Conservation (phyloP, 1,140 invertebrate species). For the Trichoplusia ni region DNA sequence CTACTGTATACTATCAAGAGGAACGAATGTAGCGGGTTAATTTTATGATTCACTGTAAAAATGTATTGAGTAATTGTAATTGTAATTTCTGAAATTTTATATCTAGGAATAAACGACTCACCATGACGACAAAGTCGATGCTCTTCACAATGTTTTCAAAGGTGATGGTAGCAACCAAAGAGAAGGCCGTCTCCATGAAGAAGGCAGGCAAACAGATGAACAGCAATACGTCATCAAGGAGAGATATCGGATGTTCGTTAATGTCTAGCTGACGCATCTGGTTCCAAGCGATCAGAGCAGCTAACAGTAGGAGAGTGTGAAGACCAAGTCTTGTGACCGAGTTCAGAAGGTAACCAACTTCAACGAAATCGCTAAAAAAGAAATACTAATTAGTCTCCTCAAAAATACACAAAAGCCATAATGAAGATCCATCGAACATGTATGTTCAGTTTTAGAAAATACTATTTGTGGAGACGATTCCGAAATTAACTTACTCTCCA, state of each 20-base stretch:
- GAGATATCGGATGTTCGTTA: constrained; percentile 84
- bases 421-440: too few species aligned
- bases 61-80: background rate
- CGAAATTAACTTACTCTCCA: constrained; percentile 63
- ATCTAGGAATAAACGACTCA: constrained; percentile 57
- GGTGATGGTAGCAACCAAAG: constrained; percentile 83
- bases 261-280: constrained; percentile 85
- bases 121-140: constrained; percentile 81
- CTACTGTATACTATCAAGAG: too few species aligned
- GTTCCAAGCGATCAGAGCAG: constrained; percentile 82
- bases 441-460: background rate
- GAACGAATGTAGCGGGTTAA: background rate
- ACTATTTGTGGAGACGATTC: too few species aligned
- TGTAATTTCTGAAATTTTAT: background rate
- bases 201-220: constrained; percentile 88
- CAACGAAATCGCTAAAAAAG: constrained; percentile 65
- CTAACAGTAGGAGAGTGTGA: constrained; percentile 82
- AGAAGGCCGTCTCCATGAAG: constrained; percentile 86
- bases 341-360: constrained; percentile 76
- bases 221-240: constrained; percentile 87
- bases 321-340: constrained; percentile 75
- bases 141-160: constrained; percentile 80
- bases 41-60: too few species aligned
- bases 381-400: background rate
- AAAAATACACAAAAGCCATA: too few species aligned